phyloP scores from a whole-genome alignment of 2,888 invertebrate genomes.

The Ectropis crepuscularia region DNA sequence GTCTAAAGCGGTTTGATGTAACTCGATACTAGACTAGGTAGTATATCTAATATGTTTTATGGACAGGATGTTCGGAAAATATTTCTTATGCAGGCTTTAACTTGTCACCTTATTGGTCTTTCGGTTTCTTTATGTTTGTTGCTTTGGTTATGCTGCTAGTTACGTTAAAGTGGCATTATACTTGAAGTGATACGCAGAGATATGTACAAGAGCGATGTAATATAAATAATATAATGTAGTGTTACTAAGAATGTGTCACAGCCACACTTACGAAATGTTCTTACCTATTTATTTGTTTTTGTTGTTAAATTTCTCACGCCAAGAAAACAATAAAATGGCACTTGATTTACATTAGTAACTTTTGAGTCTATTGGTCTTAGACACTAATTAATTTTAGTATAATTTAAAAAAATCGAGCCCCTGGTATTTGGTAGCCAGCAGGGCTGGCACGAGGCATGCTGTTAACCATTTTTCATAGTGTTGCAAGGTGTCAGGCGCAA shows the following conservation, averaged over 20 bases:
- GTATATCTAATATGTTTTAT: slow-evolving; percentile 73
- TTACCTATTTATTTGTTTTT: too few relatives aligned
- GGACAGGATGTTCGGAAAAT: slow-evolving; percentile 49
- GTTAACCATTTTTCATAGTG: slow-evolving; percentile 50
- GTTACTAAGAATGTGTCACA: too few relatives aligned
- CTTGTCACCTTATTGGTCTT: slow-evolving; percentile 21
- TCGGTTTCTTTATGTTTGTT: background rate
- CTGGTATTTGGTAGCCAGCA: slow-evolving; percentile 29
- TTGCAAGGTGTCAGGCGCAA: slow-evolving; percentile 51
- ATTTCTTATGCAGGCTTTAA: slow-evolving; percentile 39
- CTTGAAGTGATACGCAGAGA: too few relatives aligned
- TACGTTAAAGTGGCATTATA: background rate
- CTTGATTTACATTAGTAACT: background rate
- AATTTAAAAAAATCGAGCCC: slow-evolving; percentile 2
- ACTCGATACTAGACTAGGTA: slow-evolving; percentile 68
- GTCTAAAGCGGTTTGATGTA: slow-evolving; percentile 75
- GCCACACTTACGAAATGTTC: too few relatives aligned
- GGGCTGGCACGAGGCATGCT: slow-evolving; percentile 29
- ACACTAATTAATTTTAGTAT: background rate
- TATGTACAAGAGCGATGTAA: too few relatives aligned
- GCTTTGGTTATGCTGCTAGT: background rate
- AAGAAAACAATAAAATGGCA: too few relatives aligned
- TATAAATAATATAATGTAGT: too few relatives aligned
- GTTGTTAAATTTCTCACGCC: too few relatives aligned
- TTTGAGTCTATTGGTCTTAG: background rate